Conservation (phyloP, 2,113 vertebrate genomes). For the Herpetotheres cachinnans region DNA sequence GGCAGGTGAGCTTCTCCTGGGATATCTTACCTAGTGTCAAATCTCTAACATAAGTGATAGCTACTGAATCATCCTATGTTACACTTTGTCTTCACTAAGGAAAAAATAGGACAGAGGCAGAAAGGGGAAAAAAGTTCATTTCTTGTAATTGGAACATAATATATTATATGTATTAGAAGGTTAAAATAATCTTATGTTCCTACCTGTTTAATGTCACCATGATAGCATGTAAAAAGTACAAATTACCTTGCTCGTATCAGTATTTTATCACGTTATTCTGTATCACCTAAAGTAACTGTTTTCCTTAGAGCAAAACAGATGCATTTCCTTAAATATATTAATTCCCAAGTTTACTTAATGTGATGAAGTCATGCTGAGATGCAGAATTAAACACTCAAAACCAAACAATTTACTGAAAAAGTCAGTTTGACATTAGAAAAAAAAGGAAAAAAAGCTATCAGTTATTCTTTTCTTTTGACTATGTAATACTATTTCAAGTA, state of each 20-base stretch:
- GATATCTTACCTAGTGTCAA: neutral
- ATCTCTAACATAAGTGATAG: neutral
- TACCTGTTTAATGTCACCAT: neutral
- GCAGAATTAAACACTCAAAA: neutral
- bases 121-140: neutral
- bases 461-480: neutral
- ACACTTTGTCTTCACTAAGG: neutral
- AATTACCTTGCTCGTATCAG: neutral
- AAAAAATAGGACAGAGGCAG: neutral
- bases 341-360: neutral
- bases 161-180: neutral
- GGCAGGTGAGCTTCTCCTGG: neutral
- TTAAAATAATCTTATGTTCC: neutral
- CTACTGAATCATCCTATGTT: neutral
- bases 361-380: neutral
- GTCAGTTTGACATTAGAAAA: neutral
- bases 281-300: neutral
- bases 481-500: neutral
- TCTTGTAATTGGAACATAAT: neutral
- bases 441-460: neutral
- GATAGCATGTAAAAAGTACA: neutral
- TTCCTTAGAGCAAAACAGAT: neutral
- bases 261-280: neutral
- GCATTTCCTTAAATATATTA: neutral
- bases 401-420: neutral